Conservation (phyloP, 2,113 vertebrate genomes). For the Dicrurus megarhynchus region DNA sequence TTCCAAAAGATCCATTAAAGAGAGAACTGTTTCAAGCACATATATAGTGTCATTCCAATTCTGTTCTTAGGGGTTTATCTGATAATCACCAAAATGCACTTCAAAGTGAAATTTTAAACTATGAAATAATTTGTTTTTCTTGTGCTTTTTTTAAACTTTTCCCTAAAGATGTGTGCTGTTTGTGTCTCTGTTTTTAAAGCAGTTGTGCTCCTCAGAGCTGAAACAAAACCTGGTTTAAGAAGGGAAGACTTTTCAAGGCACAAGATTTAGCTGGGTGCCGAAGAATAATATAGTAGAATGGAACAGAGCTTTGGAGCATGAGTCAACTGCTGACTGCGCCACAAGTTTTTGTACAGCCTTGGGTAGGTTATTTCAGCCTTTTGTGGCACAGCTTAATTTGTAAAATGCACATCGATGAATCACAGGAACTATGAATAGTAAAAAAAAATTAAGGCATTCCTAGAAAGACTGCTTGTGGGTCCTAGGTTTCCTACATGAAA, state of each 20-base stretch:
- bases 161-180: background rate
- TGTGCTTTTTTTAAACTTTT: constrained; percentile 31
- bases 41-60: constrained; percentile 38
- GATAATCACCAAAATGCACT: constrained; percentile 51
- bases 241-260: background rate
- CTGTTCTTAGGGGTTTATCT: constrained; percentile 61
- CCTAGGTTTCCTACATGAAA: background rate
- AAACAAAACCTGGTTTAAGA: background rate
- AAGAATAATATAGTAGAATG: background rate
- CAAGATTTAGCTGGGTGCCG: background rate
- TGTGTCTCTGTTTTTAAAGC: background rate
- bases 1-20: constrained; percentile 57
- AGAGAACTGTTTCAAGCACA: background rate
- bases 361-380: background rate
- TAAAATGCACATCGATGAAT: background rate
- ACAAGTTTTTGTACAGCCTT: background rate
- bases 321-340: background rate
- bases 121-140: constrained; percentile 66
- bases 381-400: background rate
- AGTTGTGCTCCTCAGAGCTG: background rate
- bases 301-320: background rate
- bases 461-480: background rate
- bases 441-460: background rate
- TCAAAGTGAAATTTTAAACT: constrained; percentile 61
- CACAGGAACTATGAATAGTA: background rate